phyloP scores from a whole-genome alignment of 2,797 vertebrate species.

The Tragelaphus oryx region DNA sequence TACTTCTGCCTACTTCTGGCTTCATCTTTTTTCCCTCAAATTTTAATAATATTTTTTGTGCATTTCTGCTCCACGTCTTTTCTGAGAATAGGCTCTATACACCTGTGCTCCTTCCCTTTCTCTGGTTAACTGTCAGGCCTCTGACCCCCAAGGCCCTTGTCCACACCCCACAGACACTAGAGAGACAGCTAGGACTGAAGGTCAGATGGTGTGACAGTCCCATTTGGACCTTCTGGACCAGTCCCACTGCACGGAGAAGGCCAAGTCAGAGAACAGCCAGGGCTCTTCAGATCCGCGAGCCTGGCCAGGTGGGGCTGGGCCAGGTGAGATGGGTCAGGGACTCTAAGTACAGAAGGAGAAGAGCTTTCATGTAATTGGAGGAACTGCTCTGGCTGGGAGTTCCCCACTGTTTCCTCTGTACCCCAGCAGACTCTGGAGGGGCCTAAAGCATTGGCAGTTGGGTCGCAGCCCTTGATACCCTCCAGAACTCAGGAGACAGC shows the following conservation, averaged over 20 bases:
- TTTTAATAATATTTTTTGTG: not conserved
- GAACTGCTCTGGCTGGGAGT: not conserved
- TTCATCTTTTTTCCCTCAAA: not conserved
- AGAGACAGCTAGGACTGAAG: not conserved
- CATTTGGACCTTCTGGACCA: not conserved
- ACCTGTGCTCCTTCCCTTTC: not conserved
- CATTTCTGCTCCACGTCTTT: not conserved
- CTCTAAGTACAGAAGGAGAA: not conserved
- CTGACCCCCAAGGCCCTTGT: not conserved
- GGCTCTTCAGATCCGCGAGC: not conserved
- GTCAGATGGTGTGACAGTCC: not conserved
- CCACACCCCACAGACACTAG: not conserved
- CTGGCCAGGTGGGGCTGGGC: not conserved
- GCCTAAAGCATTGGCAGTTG: not conserved
- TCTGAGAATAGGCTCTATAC: not conserved
- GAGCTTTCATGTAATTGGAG: not conserved
- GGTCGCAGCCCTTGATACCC: not conserved
- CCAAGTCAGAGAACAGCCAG: not conserved
- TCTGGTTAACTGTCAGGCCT: not conserved
- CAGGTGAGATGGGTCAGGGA: rapidly evolving
- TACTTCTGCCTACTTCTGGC: not conserved
- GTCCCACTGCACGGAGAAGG: not conserved
- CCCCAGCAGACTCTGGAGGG: not conserved
- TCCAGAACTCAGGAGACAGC: not conserved
- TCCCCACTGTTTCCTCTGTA: not conserved